Evolutionary conservation across 2,113 vertebrate species (phyloP).

Genomic region (Bufo gargarizans): DNA sequence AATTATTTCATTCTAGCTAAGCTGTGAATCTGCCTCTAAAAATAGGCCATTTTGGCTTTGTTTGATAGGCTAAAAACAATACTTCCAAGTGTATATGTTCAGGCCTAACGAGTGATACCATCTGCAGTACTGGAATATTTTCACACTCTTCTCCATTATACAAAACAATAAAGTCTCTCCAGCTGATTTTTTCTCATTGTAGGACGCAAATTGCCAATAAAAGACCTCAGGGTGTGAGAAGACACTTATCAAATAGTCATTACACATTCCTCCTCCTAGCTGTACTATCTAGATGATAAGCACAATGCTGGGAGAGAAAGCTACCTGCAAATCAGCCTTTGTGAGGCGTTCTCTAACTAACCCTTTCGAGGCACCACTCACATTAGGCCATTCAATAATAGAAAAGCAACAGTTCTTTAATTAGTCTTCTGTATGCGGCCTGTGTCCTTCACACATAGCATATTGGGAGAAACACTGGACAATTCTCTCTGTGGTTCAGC

Average conservation of each 20-base stretch:
- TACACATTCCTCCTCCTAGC: constrained; percentile 64
- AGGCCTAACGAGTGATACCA: constrained; percentile 71
- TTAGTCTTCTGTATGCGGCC: constrained; percentile 8
- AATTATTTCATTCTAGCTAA: constrained; percentile 67
- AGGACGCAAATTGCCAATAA: constrained; percentile 75
- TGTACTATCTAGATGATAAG: constrained; percentile 61
- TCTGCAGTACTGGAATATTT: constrained; percentile 74
- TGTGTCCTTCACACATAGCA: neutral
- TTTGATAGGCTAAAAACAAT: constrained; percentile 67
- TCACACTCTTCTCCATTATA: constrained; percentile 74
- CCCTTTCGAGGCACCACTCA: constrained; percentile 32
- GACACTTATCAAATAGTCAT: constrained; percentile 75
- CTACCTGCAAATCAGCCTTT: constrained; percentile 66
- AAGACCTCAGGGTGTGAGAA: constrained; percentile 76
- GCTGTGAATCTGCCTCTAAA: constrained; percentile 66
- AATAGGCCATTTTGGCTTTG: constrained; percentile 60
- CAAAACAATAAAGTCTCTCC: constrained; percentile 76
- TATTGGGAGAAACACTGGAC: neutral
- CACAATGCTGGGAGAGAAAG: constrained; percentile 68
- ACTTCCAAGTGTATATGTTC: constrained; percentile 66
- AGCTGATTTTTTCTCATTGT: constrained; percentile 76
- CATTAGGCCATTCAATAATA: neutral
- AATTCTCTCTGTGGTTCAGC: neutral
- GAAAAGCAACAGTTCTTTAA: constrained; percentile 32
- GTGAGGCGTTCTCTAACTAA: constrained; percentile 51